Evolutionary conservation across 2,888 invertebrate species (phyloP), one percentile per base, ranked within the genome.

Genomic region (Pogonocherus hispidulus): DNA sequence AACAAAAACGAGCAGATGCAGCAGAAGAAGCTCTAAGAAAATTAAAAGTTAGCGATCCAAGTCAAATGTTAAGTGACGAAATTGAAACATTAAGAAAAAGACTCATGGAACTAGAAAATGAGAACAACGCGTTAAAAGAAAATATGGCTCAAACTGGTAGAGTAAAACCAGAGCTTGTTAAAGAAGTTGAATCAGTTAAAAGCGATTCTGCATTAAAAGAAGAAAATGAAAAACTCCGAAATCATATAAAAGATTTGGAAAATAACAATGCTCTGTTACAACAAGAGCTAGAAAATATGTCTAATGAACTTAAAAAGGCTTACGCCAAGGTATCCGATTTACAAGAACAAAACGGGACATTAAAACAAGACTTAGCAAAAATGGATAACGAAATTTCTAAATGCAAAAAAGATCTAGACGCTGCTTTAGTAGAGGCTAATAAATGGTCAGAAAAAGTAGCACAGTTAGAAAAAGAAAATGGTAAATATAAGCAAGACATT

Each of bases 1-100:
- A 75, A 27, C 74, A 79, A 67, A 70, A 69, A 60, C 64, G 77
- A 18, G 77, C 78, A 0, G 76, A 76, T n/a, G 68, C 64, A 9
- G 73, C 79, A 18, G 79, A 80, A 72, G 74, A 73, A 14, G 67
- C 73, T n/a, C 32, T 79, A 16, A 67, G 69, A 16, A 74, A 76
- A 47, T 59, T 77, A 32, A 78, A 77, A 65, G 62, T 71, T 2
- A 70, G 71, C 23, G 78, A 79, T 63, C 76, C 75, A 4, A 74
- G 73, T 1, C 71, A 69, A 11, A 75, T 78, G 74, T 59, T 78
- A 51, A 78, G 74, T 16, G 74, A 72, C 14, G 76, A 80, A 68
- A 70, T 75, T 32, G 67, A 73, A 19, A 70, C 73, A 57, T 54
- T 75, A 11, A 73, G 75, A 70, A 60, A 71, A 19, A 69, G 63